These are phyloP conservation scores for Lepilemur ruficaudatus DNA, from an alignment of 2,797 vertebrate genomes.

Conservation along the genomic window DNA sequence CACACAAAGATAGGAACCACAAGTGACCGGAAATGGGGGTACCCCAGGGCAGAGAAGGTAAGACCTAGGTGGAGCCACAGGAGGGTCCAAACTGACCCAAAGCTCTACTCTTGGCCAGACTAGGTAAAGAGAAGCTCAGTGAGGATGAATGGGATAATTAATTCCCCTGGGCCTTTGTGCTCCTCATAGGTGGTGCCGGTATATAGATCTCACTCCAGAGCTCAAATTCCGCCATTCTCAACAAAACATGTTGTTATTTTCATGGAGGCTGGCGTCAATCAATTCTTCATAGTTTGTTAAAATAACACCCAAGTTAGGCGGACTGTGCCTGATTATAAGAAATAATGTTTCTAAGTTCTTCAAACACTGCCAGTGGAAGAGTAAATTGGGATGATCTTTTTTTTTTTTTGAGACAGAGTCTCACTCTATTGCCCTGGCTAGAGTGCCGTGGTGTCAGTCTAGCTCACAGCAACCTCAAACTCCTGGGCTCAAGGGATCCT, in stretches of 20 bases:
- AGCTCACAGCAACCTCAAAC: no score
- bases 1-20: not conserved
- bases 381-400: no score
- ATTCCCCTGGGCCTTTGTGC: not conserved
- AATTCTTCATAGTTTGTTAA: not conserved
- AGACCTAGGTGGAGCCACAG: not conserved
- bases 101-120: not conserved
- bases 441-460: no score
- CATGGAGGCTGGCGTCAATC: not conserved
- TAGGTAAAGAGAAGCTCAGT: not conserved
- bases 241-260: not conserved
- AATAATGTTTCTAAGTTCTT: not conserved
- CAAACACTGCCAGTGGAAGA: not conserved
- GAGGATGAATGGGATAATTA: rapidly evolving
- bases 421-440: no score
- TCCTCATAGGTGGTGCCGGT: not conserved
- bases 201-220: not conserved
- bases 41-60: not conserved
- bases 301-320: not conserved
- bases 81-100: not conserved
- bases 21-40: not conserved
- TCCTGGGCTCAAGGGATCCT: no score
- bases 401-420: no score
- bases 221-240: not conserved
- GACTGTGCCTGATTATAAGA: not conserved